Evolutionary conservation across 2,113 vertebrate genomes (phyloP), one percentile per base, ranked within the genome.

Genomic region (Sorex araneus): DNA sequence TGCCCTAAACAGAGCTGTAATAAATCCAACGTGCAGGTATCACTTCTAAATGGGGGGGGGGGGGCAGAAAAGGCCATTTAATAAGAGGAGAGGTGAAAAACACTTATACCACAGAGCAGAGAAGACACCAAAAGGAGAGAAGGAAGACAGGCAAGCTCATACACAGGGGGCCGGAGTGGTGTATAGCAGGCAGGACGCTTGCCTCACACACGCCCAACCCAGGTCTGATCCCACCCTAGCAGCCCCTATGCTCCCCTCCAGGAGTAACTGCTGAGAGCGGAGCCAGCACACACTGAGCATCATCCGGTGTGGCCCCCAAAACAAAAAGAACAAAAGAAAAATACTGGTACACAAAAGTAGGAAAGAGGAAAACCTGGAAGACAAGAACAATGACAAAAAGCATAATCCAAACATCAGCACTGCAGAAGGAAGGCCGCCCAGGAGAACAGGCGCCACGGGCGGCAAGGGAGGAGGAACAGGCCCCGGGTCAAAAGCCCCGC

Each of bases 121-220:
- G 54, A 34, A 89, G 74, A 77, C 77, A 86, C 43, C 79, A 73
- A 50, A 90, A 47, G 60, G 16, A 83, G n/a, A 75, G 84, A 89
- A 93, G 84, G 78, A 66, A 70, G 54, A 34, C 0, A 64, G 36
- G 92, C 76, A 80, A 36, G 71, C 19, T 57, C 40, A 27, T 6
- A 84, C 15, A 71, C 47, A 10, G 47, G 47, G 47, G 47, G 47
- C 47, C 40, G 10, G 47, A 50, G 47, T 13, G 40, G 47, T 10
- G 47, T 50, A 50, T 9, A 10, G 47, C 13, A 13, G 47, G 47
- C 13, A 50, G 47, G 47, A 13, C 9, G 13, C 47, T 10, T 50
- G 47, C 47, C 47, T 50, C 10, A 9, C 47, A 50, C 47, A 50
- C 47, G 47, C 6, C 13, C 47, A 50, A 50, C 47, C 13, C 47